Percentiles rank a stretch among this genome's conserved stretches.
phyloP scores from a whole-genome alignment of 2,113 vertebrate genomes.

The Anas platyrhynchos region DNA sequence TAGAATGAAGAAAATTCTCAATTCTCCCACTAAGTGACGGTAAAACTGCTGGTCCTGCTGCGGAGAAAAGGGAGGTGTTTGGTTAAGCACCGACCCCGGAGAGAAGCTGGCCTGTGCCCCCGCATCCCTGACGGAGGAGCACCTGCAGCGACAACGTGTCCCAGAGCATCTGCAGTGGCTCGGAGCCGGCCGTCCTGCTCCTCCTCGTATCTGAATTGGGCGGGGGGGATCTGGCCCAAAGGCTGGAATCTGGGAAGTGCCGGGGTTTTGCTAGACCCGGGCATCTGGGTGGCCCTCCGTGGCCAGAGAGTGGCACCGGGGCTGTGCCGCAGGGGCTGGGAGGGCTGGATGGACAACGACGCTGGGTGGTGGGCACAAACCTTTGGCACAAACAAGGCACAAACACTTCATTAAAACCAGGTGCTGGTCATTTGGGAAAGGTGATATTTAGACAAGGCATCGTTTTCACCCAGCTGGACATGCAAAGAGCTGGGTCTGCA shows the following conservation, averaged over 20 bases:
- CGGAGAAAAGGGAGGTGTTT: neutral
- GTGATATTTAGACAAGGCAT: fast-evolving
- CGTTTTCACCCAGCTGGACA: fast-evolving
- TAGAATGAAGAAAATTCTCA: neutral
- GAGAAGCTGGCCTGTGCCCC: neutral
- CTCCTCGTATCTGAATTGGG: fast-evolving
- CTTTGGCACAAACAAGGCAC: too few relatives aligned
- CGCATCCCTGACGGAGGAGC: fast-evolving
- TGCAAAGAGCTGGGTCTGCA: neutral
- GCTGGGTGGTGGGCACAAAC: fast-evolving
- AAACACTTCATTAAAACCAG: fast-evolving
- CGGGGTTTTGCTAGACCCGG: neutral
- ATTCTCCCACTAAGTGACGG: neutral
- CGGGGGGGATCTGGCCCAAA: neutral
- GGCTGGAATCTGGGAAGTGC: fast-evolving
- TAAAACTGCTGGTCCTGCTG: neutral
- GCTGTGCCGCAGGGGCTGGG: fast-evolving
- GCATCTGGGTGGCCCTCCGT: neutral
- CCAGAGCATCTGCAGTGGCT: neutral
- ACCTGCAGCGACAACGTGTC: neutral
- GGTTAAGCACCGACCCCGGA: fast-evolving
- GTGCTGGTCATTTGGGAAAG: fast-evolving
- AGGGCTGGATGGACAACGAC: fast-evolving
- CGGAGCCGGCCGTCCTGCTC: fast-evolving
- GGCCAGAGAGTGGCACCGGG: fast-evolving